phyloP scores from a whole-genome alignment of 2,797 vertebrate species.

The Lutjanus argentimaculatus region DNA sequence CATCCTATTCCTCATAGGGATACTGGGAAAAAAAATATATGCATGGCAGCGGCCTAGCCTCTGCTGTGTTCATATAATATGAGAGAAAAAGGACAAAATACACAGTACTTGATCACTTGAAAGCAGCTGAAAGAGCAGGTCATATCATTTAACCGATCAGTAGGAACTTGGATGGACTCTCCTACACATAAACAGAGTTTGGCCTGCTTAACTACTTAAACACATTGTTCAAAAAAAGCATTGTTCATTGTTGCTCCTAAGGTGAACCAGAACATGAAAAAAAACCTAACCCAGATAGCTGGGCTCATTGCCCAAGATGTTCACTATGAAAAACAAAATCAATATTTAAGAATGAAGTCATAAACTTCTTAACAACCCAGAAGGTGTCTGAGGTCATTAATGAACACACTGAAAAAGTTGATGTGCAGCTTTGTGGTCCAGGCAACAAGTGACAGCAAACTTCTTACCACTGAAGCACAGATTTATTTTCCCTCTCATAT shows the following conservation, averaged over 20 bases:
- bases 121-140: conserved; percentile 49
- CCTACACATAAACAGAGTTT: conserved; percentile 18
- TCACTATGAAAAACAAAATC: conserved; percentile 36
- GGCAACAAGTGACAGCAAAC: conserved; percentile 36
- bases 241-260: background rate
- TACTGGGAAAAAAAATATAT: conserved; percentile 36
- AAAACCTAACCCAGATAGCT: conserved; percentile 70
- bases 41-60: conserved; percentile 57
- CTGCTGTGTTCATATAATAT: conserved; percentile 50
- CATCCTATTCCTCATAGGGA: conserved; percentile 58
- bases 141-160: conserved; percentile 40
- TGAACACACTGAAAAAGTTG: conserved; percentile 6
- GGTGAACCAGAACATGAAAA: background rate
- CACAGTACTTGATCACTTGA: conserved; percentile 51
- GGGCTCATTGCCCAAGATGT: conserved; percentile 66
- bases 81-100: conserved; percentile 57
- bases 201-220: background rate
- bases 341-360: background rate
- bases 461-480: conserved; percentile 34
- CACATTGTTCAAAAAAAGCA: background rate
- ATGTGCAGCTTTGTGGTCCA: conserved; percentile 17
- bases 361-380: conserved; percentile 4
- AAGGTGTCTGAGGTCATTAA: background rate
- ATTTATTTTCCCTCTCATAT: conserved; percentile 52
- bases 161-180: conserved; percentile 28